These are phyloP conservation scores for Poeciliopsis presidionis DNA, from an alignment of 2,797 vertebrate species.

Conservation along the genomic window DNA sequence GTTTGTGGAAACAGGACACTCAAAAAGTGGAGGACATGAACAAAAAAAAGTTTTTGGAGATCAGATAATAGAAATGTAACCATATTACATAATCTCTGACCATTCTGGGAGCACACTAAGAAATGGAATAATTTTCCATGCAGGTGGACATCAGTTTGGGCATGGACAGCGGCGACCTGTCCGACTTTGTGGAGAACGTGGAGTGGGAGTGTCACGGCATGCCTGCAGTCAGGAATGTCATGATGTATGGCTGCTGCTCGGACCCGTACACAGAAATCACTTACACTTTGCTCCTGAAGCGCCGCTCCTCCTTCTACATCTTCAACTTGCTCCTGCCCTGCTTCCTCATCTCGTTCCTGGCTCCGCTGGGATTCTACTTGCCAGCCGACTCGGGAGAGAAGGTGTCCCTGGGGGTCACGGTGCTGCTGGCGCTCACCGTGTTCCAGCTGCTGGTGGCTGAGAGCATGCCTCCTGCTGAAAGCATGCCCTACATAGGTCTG, in stretches of 20 bases:
- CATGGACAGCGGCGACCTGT: conserved; percentile 91
- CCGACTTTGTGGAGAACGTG: conserved; percentile 95
- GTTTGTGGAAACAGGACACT: conserved; percentile 46
- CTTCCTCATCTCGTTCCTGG: conserved; percentile 95
- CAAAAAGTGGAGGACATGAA: background rate
- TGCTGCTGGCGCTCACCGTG: conserved; percentile 94
- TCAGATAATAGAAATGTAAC: background rate
- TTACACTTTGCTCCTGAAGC: conserved; percentile 93
- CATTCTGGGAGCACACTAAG: background rate
- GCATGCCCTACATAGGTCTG: conserved; percentile 92
- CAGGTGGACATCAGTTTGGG: conserved; percentile 91
- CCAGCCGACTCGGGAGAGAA: conserved; percentile 98
- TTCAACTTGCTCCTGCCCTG: conserved; percentile 96
- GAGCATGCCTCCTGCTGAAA: conserved; percentile 98
- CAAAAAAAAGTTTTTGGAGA: background rate
- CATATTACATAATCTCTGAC: background rate
- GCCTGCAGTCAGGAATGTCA: conserved; percentile 92
- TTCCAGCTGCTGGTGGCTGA: conserved; percentile 98
- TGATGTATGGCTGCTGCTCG: conserved; percentile 96
- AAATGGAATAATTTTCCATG: background rate
- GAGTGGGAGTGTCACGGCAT: conserved; percentile 98
- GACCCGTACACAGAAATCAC: conserved; percentile 97
- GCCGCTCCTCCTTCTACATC: conserved; percentile 95
- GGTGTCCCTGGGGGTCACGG: conserved; percentile 94
- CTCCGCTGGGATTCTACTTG: conserved; percentile 95